Base-by-base conservation (phyloP, 2,113 vertebrate species). In the Podocnemis expansa region DNA sequence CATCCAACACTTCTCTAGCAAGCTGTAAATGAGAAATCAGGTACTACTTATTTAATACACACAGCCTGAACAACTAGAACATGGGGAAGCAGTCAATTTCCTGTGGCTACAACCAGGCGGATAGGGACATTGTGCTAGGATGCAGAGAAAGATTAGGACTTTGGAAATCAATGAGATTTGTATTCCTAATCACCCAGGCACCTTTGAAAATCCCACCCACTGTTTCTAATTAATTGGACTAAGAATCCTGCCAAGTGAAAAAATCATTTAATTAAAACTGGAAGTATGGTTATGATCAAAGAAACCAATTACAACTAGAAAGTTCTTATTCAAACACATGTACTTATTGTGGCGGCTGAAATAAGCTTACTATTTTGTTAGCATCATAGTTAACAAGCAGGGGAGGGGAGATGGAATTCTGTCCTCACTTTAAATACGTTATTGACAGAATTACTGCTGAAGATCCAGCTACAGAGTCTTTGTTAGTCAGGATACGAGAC, bases 1-100 rank as follows among this genome's bases (percentile, higher is more conserved):
- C 98, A 95, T 99, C 99, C 94, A 99, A 94, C 29, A 99, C 99
- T 98, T 99, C 99, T 96, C 99, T 97, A 73, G 99, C 99, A 97
- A 99, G 98, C 99, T 99, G 97, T n/a, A 95, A 97, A 94, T 41
- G 1, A 94, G 21, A 73, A 84, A 96, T 41, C 22, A 70, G 80
- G 75, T 56, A 84, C 41, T 19, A 92, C 7, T 67, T 3, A 96
- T 82, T 89, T 78, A 93, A 8, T 16, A 63, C 41, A 78, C 55
- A 47, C 21, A 78, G 19, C 29, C 22, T 58, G 31, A 86, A 12
- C 41, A 34, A 55, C 10, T 45, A 55, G 22, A 31, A 60, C 45
- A 75, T 80, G 67, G 27, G 24, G 29, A 3, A 10, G 3, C 22
- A 83, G 81, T 4, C 9, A 24, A 43, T 73, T 91, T 94, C 41